These are phyloP conservation scores for Cinclus mexicanus DNA, from an alignment of 2,113 vertebrate genomes.

Conservation along the genomic window DNA sequence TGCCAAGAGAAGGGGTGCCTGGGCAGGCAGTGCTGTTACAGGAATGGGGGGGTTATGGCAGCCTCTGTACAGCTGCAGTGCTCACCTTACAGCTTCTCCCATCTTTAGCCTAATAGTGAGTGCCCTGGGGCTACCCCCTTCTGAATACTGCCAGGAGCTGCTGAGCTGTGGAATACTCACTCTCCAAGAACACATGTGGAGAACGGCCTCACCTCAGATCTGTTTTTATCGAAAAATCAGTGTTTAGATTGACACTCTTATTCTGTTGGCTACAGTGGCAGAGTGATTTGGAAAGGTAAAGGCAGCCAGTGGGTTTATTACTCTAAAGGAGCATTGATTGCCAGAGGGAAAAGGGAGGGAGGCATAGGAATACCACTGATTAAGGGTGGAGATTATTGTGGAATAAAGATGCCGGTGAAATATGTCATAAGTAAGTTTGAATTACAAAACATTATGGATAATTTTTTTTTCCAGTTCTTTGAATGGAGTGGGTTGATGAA, in stretches of 20 bases:
- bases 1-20: not conserved
- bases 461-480: not conserved
- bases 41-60: not conserved
- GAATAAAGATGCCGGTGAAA: not conserved
- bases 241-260: not conserved
- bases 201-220: not conserved
- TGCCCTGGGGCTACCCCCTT: not conserved
- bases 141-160: not conserved
- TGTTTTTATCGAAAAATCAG: not conserved
- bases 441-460: not conserved
- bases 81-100: not conserved
- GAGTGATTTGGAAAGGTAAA: not conserved
- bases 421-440: not conserved
- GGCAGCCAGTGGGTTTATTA: not conserved
- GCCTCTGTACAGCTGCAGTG: not conserved
- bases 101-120: not conserved
- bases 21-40: not conserved
- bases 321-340: not conserved
- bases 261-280: not conserved
- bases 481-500: not conserved
- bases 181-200: rapidly evolving
- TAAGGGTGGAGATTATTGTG: not conserved
- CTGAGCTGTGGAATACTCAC: not conserved
- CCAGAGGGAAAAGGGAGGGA: not conserved
- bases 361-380: not conserved